These are phyloP conservation scores for Hydrotaea diabolus DNA, from an alignment of 2,888 invertebrate species.

Conservation along the genomic window DNA sequence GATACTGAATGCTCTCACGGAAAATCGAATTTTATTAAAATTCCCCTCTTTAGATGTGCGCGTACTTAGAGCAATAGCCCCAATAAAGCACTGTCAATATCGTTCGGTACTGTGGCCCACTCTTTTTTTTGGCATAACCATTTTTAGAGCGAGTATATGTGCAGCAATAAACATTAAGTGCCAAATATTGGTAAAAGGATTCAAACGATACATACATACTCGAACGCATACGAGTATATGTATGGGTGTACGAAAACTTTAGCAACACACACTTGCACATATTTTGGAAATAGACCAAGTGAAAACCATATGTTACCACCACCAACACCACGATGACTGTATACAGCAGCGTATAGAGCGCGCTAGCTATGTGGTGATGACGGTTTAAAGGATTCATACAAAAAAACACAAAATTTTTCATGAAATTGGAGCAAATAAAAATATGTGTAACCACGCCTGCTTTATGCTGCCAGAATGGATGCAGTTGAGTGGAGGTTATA, in stretches of 20 bases:
- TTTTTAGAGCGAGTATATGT: slow-evolving; percentile 31
- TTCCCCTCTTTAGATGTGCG: background rate
- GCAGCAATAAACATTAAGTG: slow-evolving; percentile 66
- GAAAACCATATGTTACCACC: slow-evolving; percentile 14
- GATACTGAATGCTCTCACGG: no score
- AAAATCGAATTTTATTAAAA: slow-evolving; percentile 1
- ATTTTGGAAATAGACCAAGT: slow-evolving; percentile 21
- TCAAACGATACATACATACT: slow-evolving; percentile 40
- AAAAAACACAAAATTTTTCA: slow-evolving; percentile 25
- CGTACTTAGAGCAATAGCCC: background rate
- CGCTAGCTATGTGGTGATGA: slow-evolving; percentile 33
- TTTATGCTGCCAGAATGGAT: slow-evolving; percentile 30
- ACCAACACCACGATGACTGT: slow-evolving; percentile 5
- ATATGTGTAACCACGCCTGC: slow-evolving; percentile 35
- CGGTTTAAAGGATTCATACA: slow-evolving; percentile 39
- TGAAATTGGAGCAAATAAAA: slow-evolving; percentile 51
- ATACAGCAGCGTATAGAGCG: background rate
- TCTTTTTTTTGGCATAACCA: slow-evolving; percentile 12
- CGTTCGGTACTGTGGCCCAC: background rate
- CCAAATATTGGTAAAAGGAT: slow-evolving; percentile 69
- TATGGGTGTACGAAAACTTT: background rate
- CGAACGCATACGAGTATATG: background rate
- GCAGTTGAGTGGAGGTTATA: slow-evolving; percentile 33
- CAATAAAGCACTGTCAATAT: background rate
- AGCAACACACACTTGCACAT: background rate